Evolutionary conservation across 2,888 invertebrate genomes (phyloP).

Genomic region (Chelonus formosanus): DNA sequence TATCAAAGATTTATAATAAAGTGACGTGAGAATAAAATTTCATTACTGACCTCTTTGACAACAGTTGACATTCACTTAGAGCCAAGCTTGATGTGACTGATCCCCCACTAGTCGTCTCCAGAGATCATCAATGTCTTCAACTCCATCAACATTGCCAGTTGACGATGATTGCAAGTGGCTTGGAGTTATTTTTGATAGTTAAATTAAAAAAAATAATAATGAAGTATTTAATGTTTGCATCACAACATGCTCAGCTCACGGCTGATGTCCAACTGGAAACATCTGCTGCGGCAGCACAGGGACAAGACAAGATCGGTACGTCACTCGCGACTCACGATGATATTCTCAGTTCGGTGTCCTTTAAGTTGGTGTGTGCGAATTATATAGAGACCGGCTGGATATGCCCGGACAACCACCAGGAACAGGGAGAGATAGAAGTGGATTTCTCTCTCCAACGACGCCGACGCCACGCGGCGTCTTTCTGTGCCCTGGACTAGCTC

Average conservation of each 20-base stretch:
- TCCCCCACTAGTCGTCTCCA: neutral
- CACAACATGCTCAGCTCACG: conserved; percentile 55
- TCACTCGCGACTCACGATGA: conserved; percentile 38
- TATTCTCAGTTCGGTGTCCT: conserved; percentile 37
- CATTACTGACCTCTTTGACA: conserved; percentile 11
- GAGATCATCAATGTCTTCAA: no score
- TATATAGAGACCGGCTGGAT: conserved; percentile 20
- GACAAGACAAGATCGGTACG: conserved; percentile 37
- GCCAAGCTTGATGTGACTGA: neutral
- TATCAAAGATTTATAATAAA: no score
- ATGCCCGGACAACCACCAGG: conserved; percentile 32
- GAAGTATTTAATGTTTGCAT: conserved; percentile 18
- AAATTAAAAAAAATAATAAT: no score
- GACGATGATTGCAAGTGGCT: no score
- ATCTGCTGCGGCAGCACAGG: conserved; percentile 51
- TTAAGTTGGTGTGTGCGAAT: conserved; percentile 7
- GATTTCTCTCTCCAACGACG: conserved; percentile 70
- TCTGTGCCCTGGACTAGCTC: conserved; percentile 52
- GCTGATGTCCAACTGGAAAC: conserved; percentile 58
- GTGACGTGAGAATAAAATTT: neutral
- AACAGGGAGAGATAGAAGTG: conserved; percentile 66
- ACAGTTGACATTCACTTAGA: neutral
- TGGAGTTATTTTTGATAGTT: no score
- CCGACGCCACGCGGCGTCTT: conserved; percentile 69
- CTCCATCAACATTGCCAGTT: no score